These are phyloP conservation scores for Miichthys miiuy DNA, from an alignment of 2,797 vertebrate genomes.

Conservation along the genomic window DNA sequence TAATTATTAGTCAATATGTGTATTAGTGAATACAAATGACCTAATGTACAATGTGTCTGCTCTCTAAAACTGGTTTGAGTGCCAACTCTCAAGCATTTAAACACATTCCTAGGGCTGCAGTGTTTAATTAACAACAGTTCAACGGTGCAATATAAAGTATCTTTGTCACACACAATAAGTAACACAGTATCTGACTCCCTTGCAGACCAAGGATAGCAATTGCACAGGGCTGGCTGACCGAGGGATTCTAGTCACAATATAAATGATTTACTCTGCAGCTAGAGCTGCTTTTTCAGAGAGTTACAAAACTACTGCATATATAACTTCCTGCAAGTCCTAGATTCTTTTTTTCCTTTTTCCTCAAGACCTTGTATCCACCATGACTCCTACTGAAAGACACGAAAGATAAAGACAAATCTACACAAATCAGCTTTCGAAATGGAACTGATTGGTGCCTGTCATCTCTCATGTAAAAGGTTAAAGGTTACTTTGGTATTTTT, in stretches of 20 bases:
- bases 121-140: slow-evolving; percentile 16
- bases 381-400: background rate
- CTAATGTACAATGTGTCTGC: slow-evolving; percentile 1
- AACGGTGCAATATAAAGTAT: background rate
- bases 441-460: background rate
- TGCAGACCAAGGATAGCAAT: slow-evolving; percentile 16
- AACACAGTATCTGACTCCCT: slow-evolving; percentile 4
- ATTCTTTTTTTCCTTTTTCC: background rate
- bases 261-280: slow-evolving; percentile 43
- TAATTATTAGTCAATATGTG: slow-evolving; percentile 35
- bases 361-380: background rate
- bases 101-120: slow-evolving; percentile 2
- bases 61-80: background rate
- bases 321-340: background rate
- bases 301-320: background rate
- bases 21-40: slow-evolving; percentile 39
- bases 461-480: background rate
- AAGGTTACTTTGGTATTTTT: too few species aligned
- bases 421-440: background rate
- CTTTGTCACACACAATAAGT: background rate
- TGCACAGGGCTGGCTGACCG: background rate
- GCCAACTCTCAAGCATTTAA: background rate
- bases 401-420: background rate
- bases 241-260: slow-evolving; percentile 28
- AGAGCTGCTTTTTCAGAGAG: background rate